Evolutionary conservation across 1,140 invertebrate species (phyloP).

Genomic region (Drosophila navojoa): DNA sequence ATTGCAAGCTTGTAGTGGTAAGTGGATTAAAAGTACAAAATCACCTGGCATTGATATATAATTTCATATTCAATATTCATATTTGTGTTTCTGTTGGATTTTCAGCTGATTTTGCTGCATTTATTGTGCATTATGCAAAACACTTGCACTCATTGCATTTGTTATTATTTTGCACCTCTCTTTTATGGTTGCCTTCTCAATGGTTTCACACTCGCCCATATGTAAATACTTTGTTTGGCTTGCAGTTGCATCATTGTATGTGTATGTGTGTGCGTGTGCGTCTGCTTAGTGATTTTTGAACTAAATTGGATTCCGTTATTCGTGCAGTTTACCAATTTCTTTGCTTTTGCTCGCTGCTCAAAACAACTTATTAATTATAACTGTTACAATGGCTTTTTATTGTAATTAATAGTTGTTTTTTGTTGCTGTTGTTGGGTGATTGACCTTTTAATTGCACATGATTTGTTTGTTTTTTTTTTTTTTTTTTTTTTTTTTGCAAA

Average conservation of each 20-base stretch:
- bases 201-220: conserved; percentile 3
- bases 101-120: conserved; percentile 28
- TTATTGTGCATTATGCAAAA: conserved; percentile 30
- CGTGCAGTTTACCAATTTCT: conserved; percentile 28
- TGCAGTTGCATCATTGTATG: conserved; percentile 26
- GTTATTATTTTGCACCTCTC: conserved; percentile 43
- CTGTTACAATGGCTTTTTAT: conserved; percentile 24
- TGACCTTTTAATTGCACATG: conserved; percentile 58
- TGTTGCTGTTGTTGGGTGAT: conserved; percentile 32
- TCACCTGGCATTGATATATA: conserved; percentile 40
- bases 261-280: conserved; percentile 5
- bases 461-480: conserved; percentile 32
- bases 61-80: conserved; percentile 26
- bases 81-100: conserved; percentile 16
- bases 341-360: background rate
- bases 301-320: conserved; percentile 24
- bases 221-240: conserved; percentile 9
- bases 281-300: conserved; percentile 27
- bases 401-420: conserved; percentile 24
- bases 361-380: conserved; percentile 14
- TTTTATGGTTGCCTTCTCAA: conserved; percentile 37
- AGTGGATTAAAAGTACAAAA: conserved; percentile 43
- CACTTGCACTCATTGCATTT: conserved; percentile 28
- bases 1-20: conserved; percentile 29
- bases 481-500: conserved; percentile 22